Conservation (phyloP, 2,888 invertebrate genomes). For the Calliphora vomitoria region DNA sequence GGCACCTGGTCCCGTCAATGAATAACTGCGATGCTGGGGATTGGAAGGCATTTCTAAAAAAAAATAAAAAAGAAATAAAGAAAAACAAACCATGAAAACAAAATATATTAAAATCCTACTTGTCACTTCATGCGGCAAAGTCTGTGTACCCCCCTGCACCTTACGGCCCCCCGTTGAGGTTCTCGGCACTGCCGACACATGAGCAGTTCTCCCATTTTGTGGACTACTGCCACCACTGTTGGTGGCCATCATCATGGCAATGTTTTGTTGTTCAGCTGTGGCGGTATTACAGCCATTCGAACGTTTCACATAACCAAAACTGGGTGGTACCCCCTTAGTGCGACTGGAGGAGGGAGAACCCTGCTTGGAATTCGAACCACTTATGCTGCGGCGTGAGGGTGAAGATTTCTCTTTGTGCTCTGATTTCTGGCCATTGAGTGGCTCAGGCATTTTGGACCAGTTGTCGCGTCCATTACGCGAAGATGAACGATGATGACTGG, state of each 20-base stretch:
- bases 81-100: not conserved
- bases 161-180: constrained; percentile 90
- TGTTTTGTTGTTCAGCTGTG: constrained; percentile 83
- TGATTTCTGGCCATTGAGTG: constrained; percentile 81
- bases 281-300: constrained; percentile 87
- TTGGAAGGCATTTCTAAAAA: constrained; percentile 87
- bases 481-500: constrained; percentile 76
- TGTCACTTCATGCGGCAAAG: constrained; percentile 90
- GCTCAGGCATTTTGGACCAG: constrained; percentile 84
- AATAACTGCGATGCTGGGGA: constrained; percentile 93
- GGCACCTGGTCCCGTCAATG: constrained; percentile 93
- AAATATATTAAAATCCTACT: constrained; percentile 85
- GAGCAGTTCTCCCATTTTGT: constrained; percentile 88
- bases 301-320: constrained; percentile 93
- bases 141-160: constrained; percentile 95
- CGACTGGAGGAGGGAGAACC: constrained; percentile 84
- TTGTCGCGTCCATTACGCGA: constrained; percentile 82
- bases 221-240: constrained; percentile 74
- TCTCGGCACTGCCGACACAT: constrained; percentile 93
- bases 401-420: constrained; percentile 84
- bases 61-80: not conserved
- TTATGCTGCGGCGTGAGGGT: constrained; percentile 82
- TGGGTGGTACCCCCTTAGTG: constrained; percentile 92
- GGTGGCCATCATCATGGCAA: constrained; percentile 80
- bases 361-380: constrained; percentile 79